These are phyloP conservation scores for Aelia acuminata DNA, from an alignment of 2,888 invertebrate genomes.

Conservation along the genomic window DNA sequence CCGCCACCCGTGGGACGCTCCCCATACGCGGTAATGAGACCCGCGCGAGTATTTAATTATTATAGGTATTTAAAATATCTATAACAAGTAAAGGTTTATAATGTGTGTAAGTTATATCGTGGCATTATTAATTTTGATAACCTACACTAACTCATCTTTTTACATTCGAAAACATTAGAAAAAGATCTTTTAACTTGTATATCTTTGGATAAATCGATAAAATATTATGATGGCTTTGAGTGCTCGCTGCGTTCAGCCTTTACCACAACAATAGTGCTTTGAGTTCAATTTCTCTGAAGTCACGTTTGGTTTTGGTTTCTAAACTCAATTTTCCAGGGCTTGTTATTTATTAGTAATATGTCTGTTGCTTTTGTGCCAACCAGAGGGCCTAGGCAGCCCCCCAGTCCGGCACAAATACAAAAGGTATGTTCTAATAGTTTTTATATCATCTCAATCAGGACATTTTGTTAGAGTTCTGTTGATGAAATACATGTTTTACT, in stretches of 20 bases:
- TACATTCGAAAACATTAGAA: too few species aligned
- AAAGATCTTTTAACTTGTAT: too few species aligned
- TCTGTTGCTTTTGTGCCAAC: constrained; percentile 83
- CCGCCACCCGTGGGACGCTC: too few species aligned
- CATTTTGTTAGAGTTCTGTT: not conserved
- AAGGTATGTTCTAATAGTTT: constrained; percentile 72
- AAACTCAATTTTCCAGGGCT: not conserved
- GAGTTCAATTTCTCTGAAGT: not conserved
- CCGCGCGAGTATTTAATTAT: too few species aligned
- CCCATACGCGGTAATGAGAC: too few species aligned
- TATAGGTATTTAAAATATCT: too few species aligned
- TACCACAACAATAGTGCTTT: not conserved
- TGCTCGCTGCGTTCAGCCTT: not conserved
- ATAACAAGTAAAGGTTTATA: too few species aligned
- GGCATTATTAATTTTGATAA: too few species aligned
- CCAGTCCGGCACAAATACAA: constrained; percentile 88
- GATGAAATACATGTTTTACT: not conserved
- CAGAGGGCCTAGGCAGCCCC: constrained; percentile 76
- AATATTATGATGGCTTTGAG: not conserved
- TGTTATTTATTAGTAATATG: constrained; percentile 70
- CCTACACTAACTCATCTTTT: too few species aligned
- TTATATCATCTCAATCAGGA: not conserved
- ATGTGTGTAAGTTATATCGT: too few species aligned
- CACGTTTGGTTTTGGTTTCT: too few species aligned
- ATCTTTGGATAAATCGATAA: not conserved